Percentiles rank a stretch among this genome's conserved stretches.
Conservation (phyloP, 1,140 invertebrate genomes). For the Monomorium pharaonis region DNA sequence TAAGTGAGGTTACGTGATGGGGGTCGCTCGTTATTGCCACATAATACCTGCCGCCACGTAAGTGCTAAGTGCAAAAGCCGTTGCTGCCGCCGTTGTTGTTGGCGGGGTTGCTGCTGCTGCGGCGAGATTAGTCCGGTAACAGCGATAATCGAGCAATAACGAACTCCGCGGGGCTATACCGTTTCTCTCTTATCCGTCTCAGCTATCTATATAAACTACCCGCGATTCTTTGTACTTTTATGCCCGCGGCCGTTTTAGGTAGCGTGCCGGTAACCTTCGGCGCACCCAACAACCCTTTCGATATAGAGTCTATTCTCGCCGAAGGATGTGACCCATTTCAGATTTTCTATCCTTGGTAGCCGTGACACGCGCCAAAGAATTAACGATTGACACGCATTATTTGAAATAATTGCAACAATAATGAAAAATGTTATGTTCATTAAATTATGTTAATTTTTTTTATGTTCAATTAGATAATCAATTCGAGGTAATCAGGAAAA, state of each 20-base stretch:
- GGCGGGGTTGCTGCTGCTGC: slow-evolving; percentile 55
- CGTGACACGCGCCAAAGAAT: no score
- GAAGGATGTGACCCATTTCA: slow-evolving; percentile 39
- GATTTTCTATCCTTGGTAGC: not conserved
- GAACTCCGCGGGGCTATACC: slow-evolving; percentile 15
- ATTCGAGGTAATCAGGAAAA: not conserved
- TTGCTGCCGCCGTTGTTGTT: slow-evolving; percentile 2
- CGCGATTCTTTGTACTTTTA: slow-evolving; percentile 18
- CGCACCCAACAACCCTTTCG: slow-evolving; percentile 19
- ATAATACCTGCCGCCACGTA: slow-evolving; percentile 62
- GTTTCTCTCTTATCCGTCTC: slow-evolving; percentile 43
- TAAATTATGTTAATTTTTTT: no score
- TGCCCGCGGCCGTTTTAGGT: not conserved
- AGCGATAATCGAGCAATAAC: slow-evolving; percentile 73
- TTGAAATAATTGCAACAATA: not conserved
- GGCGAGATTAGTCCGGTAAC: slow-evolving; percentile 66
- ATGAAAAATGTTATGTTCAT: not conserved
- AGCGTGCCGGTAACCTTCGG: not conserved
- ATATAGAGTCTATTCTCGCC: slow-evolving; percentile 6
- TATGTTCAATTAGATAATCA: not conserved
- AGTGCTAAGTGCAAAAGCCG: slow-evolving; percentile 66
- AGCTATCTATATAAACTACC: slow-evolving; percentile 32
- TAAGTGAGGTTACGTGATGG: slow-evolving; percentile 71
- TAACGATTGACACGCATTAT: not conserved
- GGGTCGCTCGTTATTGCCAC: slow-evolving; percentile 71